Evolutionary conservation across 1,140 invertebrate species (phyloP).

Genomic region (Heliothis subflexa): DNA sequence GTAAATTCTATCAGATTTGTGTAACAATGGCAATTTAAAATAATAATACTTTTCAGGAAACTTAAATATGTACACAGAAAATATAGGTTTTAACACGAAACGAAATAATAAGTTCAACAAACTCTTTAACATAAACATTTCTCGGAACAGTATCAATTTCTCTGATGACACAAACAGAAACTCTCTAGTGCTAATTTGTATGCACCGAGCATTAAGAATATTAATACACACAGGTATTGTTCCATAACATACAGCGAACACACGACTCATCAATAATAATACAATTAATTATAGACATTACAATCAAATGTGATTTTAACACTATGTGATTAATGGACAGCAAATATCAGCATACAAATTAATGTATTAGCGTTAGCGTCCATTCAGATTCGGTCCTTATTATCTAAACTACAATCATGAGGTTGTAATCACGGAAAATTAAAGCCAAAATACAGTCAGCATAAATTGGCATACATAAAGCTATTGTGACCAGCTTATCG

Average conservation of each 20-base stretch:
- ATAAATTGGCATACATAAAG: slow-evolving; percentile 33
- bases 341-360: slow-evolving; percentile 39
- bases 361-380: slow-evolving; percentile 24
- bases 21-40: too few species aligned
- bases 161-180: neutral
- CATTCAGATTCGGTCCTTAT: slow-evolving; percentile 26
- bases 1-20: neutral
- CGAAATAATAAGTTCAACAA: neutral
- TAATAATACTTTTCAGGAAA: neutral
- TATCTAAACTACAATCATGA: slow-evolving; percentile 35
- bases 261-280: neutral
- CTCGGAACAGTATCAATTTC: slow-evolving; percentile 2
- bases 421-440: slow-evolving; percentile 35
- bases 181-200: neutral
- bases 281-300: slow-evolving; percentile 8
- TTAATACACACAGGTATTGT: too few species aligned
- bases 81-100: neutral
- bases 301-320: neutral
- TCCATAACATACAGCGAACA: too few species aligned
- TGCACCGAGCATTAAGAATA: neutral
- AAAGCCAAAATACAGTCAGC: slow-evolving; percentile 36
- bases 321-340: slow-evolving; percentile 27
- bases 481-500: slow-evolving; percentile 37
- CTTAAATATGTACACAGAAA: neutral
- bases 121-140: neutral